phyloP scores from a whole-genome alignment of 2,113 vertebrate species.

The Lagopus muta region DNA sequence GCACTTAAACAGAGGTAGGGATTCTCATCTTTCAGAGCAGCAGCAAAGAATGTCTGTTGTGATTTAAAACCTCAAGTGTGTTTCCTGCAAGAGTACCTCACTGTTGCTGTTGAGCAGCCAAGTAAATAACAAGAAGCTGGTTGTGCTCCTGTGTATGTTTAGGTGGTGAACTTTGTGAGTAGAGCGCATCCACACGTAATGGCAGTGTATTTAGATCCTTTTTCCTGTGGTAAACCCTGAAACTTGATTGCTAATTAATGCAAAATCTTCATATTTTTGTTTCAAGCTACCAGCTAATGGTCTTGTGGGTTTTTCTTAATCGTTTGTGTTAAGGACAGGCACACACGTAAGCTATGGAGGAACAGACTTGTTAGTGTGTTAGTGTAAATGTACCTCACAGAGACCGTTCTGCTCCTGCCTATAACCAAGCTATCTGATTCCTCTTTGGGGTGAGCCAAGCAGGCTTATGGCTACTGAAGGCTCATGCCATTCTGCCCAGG shows the following conservation, averaged over 20 bases:
- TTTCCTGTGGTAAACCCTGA: neutral
- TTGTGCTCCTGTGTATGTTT: neutral
- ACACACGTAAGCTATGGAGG: neutral
- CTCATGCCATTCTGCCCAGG: neutral
- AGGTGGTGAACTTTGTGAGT: neutral
- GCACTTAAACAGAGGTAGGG: neutral
- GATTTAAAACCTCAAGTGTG: neutral
- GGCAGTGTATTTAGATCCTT: neutral
- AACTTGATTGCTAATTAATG: conserved; percentile 38
- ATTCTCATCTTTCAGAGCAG: conserved; percentile 5
- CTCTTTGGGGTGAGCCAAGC: neutral
- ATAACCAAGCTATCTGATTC: neutral
- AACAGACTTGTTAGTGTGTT: neutral
- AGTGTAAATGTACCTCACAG: neutral
- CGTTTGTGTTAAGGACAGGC: neutral
- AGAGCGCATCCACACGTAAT: neutral
- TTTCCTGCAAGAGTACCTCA: neutral
- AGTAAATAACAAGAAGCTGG: neutral
- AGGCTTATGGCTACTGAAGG: neutral
- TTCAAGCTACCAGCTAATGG: neutral
- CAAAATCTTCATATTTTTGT: neutral
- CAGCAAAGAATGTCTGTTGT: neutral
- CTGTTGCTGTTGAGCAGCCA: neutral
- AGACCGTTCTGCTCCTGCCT: neutral
- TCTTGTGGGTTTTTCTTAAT: neutral